Base-by-base conservation (phyloP, 1,140 invertebrate species). In the Calephelis nemesis region DNA sequence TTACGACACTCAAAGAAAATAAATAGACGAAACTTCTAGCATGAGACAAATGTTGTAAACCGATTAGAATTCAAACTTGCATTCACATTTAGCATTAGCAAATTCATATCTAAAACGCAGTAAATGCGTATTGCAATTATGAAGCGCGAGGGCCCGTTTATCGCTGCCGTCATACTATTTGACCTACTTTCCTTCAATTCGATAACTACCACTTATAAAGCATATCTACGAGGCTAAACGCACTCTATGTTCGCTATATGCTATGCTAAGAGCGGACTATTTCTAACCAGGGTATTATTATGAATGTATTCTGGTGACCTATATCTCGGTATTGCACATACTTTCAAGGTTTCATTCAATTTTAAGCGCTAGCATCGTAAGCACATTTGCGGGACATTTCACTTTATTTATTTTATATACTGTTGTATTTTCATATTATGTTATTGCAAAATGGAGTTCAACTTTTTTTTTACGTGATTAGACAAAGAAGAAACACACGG, bases 141-240 rank as follows among this genome's bases (percentile, higher is more conserved):
- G 87, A 88, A 88, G 79, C 84, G 70, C 74, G 78, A 84, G 83
- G 83, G 84, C 82, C 80, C 80, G 76, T 87, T 88, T 86, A 89
- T 88, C 85, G 86, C 81, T 81, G 77, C 83, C 88, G 87, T 90
- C 86, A 88, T 86, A 78, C 82, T 78, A 82, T 77, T 83, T 88
- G 88, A 91, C 88, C 88, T 72, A 91, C 79, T 89, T 91, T 79
- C 77, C 73, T 77, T 68, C 78, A 71, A 86, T 84, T 84, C 85
- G 83, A 88, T 88, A 76, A 76, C 74, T 75, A 82, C 78, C 80
- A 90, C 84, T 84, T 83, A 85, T 82, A 84, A 72, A 82, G 52
- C 79, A 76, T 77, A 85, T 81, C 78, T 76, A 60, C 58, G 58
- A 60, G 39, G 58, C 58, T 60, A 60, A 42, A 60, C 30, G 54